A percentile compares a stretch with the other conserved stretches of the same genome.
Conservation (phyloP, 2,113 vertebrate species). For the Rhinolophus sinicus region DNA sequence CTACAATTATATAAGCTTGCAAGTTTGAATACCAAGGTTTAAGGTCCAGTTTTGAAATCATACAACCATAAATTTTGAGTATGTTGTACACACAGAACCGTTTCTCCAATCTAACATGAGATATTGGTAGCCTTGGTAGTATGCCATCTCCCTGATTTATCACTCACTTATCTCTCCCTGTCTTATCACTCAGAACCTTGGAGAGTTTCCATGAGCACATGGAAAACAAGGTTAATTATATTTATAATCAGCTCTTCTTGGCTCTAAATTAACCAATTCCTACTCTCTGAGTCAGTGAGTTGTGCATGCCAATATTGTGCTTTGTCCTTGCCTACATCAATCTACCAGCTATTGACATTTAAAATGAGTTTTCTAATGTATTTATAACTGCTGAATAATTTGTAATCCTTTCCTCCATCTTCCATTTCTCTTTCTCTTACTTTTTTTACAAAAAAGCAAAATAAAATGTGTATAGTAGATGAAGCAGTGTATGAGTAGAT, state of each 20-base stretch:
- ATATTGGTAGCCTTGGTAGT: background rate
- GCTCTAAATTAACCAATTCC: background rate
- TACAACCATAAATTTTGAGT: background rate
- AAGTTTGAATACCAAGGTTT: constrained; percentile 39
- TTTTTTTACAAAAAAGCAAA: constrained; percentile 30
- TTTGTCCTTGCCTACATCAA: background rate
- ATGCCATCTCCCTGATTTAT: background rate
- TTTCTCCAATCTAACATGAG: background rate
- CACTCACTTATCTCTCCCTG: background rate
- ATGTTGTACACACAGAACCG: background rate
- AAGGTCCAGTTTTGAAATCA: background rate
- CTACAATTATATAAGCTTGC: constrained; percentile 7
- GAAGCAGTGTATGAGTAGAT: background rate
- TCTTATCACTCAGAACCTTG: constrained; percentile 9
- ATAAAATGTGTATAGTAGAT: background rate
- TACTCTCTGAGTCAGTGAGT: background rate
- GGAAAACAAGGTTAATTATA: background rate
- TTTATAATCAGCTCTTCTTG: background rate
- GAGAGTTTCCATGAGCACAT: background rate
- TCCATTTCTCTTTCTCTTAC: background rate
- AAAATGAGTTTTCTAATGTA: background rate
- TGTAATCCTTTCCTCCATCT: background rate
- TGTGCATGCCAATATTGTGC: background rate
- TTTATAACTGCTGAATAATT: background rate
- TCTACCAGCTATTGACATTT: background rate